phyloP scores from a whole-genome alignment of 2,797 vertebrate species.

The Pterois miles region DNA sequence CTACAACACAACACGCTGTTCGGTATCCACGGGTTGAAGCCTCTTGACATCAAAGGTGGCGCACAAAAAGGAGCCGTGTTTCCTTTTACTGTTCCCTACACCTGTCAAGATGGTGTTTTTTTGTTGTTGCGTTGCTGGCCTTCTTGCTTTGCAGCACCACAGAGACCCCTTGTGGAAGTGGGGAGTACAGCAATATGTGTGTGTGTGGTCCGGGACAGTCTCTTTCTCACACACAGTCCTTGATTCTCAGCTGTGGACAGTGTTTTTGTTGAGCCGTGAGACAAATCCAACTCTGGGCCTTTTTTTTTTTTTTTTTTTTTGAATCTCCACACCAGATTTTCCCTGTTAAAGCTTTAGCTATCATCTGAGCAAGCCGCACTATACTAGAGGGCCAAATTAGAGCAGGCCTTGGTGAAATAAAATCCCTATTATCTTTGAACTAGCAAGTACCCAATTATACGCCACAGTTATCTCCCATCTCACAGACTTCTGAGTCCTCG shows the following conservation, averaged over 20 bases:
- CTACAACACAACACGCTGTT: constrained; percentile 56
- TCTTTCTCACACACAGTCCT: constrained; percentile 1
- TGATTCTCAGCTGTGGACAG: constrained; percentile 36
- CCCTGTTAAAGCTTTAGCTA: constrained; percentile 35
- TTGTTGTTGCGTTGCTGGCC: constrained; percentile 40
- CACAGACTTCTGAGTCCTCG: constrained; percentile 65
- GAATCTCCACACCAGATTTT: constrained; percentile 50
- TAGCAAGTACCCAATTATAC: constrained; percentile 74
- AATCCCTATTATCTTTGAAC: constrained; percentile 76
- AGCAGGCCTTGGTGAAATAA: constrained; percentile 64
- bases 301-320: constrained; percentile 26
- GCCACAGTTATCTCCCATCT: constrained; percentile 66
- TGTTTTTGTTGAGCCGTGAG: constrained; percentile 13
- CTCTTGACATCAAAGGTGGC: constrained; percentile 68
- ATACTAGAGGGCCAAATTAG: constrained; percentile 69
- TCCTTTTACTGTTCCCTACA: constrained; percentile 64
- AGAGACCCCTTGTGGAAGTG: constrained; percentile 78
- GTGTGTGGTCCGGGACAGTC: constrained; percentile 42
- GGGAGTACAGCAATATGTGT: constrained; percentile 3
- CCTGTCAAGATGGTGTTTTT: constrained; percentile 59
- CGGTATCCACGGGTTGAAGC: constrained; percentile 52
- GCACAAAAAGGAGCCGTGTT: constrained; percentile 59
- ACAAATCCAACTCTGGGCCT: constrained; percentile 30
- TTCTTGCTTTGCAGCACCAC: constrained; percentile 57
- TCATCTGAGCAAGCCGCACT: constrained; percentile 41